Evolutionary conservation across 2,888 invertebrate genomes (phyloP).

Genomic region (Andrena bucephala): DNA sequence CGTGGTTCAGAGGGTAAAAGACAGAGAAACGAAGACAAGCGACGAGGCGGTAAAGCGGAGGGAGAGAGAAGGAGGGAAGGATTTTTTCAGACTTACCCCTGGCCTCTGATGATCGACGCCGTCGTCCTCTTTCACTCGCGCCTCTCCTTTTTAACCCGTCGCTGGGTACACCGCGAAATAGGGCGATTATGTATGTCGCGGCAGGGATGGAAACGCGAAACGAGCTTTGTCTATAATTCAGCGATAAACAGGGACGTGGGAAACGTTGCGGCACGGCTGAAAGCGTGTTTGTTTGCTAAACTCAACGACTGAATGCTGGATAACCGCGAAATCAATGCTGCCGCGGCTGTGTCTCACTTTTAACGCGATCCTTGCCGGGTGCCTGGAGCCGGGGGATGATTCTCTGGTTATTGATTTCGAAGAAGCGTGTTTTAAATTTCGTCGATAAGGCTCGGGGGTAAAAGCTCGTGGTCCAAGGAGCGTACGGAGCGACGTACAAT

Average conservation of each 20-base stretch:
- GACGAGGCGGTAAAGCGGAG: not conserved
- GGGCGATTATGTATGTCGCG: constrained; percentile 66
- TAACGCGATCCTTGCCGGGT: too few relatives aligned
- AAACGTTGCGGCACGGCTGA: constrained; percentile 36
- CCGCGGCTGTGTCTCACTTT: not conserved
- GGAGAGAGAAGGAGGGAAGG: constrained; percentile 28
- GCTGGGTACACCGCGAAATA: constrained; percentile 55
- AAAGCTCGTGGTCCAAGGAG: constrained; percentile 57
- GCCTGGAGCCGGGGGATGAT: too few relatives aligned
- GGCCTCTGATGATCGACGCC: constrained; percentile 59
- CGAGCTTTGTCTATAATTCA: constrained; percentile 60
- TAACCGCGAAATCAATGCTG: constrained; percentile 18
- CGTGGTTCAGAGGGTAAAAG: constrained; percentile 70
- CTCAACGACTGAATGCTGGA: constrained; percentile 24
- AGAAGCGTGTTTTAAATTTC: constrained; percentile 3
- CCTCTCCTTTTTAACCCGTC: constrained; percentile 48
- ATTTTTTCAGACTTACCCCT: constrained; percentile 76
- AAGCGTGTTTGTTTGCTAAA: constrained; percentile 48
- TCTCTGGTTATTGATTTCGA: not conserved
- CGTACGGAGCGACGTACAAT: constrained; percentile 72
- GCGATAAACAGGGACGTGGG: constrained; percentile 49
- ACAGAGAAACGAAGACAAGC: constrained; percentile 28
- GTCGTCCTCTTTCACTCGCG: constrained; percentile 55
- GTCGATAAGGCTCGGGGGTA: not conserved
- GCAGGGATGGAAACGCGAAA: constrained; percentile 46